A percentile compares a stretch with the other conserved stretches of the same genome.
Evolutionary conservation across 2,797 vertebrate species (phyloP).

Genomic region (Taeniopygia guttata): DNA sequence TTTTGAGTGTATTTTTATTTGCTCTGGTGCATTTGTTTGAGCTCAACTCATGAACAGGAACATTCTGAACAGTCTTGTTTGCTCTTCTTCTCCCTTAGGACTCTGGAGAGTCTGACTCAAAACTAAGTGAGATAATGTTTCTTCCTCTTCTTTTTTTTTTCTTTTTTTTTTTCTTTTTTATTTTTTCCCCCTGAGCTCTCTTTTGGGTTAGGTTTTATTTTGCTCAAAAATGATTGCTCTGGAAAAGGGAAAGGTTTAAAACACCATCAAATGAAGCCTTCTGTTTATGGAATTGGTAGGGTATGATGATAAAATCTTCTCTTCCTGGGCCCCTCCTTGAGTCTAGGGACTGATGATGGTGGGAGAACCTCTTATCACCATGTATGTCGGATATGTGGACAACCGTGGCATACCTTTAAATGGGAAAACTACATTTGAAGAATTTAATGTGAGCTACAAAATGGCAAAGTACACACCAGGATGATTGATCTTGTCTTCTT

Average conservation of each 20-base stretch:
- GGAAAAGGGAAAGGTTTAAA: conserved; percentile 30
- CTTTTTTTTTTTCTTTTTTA: not conserved
- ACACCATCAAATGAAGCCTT: not conserved
- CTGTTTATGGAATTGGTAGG: not conserved
- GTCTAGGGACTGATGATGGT: not conserved
- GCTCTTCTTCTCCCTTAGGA: conserved; percentile 29
- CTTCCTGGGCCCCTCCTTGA: not conserved
- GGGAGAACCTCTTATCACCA: not conserved
- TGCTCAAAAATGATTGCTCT: conserved; percentile 26
- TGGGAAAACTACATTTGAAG: not conserved
- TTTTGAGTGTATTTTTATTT: conserved; percentile 22
- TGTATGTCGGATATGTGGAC: not conserved
- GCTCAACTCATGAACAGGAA: not conserved
- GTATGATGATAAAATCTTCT: not conserved
- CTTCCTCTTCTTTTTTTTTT: conserved; percentile 9
- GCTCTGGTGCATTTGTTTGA: not conserved
- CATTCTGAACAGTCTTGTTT: conserved; percentile 48
- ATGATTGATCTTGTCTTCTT: not conserved
- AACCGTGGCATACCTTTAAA: not conserved
- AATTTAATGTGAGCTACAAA: not conserved
- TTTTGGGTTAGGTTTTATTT: conserved; percentile 30
- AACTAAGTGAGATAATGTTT: conserved; percentile 66
- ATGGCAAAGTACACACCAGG: not conserved
- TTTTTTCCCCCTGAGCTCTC: not conserved
- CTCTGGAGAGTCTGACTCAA: conserved; percentile 64